Conservation (phyloP, 2,113 vertebrate species). For the Pseudonaja textilis region DNA sequence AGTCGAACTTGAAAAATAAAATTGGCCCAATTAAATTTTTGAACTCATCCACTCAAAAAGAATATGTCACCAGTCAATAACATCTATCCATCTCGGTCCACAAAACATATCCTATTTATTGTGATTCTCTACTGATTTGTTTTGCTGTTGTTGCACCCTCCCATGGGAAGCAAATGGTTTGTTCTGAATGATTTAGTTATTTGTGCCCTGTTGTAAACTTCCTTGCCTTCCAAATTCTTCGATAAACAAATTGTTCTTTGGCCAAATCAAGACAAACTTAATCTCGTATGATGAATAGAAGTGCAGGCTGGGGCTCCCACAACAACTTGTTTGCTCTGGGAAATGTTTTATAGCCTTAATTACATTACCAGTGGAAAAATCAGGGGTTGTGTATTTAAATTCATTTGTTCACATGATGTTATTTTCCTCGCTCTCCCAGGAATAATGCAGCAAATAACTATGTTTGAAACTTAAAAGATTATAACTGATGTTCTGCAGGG, state of each 20-base stretch:
- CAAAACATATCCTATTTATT: constrained; percentile 1
- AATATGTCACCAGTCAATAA: background rate
- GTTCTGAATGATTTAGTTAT: constrained; percentile 31
- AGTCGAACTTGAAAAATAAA: constrained; percentile 15
- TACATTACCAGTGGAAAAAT: constrained; percentile 64
- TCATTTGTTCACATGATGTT: constrained; percentile 65
- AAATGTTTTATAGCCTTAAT: constrained; percentile 70
- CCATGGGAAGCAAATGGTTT: constrained; percentile 8
- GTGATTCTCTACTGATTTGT: constrained; percentile 28
- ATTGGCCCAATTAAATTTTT: background rate
- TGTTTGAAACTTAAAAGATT: constrained; percentile 59
- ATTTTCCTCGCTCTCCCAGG: constrained; percentile 54
- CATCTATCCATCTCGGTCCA: background rate
- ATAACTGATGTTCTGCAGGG: constrained; percentile 55
- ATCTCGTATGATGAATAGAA: background rate
- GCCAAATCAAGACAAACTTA: constrained; percentile 60
- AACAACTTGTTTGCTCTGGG: constrained; percentile 59
- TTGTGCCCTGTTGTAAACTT: constrained; percentile 40
- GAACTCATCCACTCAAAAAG: background rate
- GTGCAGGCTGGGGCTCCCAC: constrained; percentile 42
- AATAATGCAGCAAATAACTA: constrained; percentile 62
- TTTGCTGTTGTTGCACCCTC: constrained; percentile 13
- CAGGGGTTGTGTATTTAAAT: constrained; percentile 63
- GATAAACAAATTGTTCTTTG: constrained; percentile 35
- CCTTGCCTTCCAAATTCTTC: constrained; percentile 41